Evolutionary conservation across 2,888 invertebrate species (phyloP).

Genomic region (Muschampia plurimacula): DNA sequence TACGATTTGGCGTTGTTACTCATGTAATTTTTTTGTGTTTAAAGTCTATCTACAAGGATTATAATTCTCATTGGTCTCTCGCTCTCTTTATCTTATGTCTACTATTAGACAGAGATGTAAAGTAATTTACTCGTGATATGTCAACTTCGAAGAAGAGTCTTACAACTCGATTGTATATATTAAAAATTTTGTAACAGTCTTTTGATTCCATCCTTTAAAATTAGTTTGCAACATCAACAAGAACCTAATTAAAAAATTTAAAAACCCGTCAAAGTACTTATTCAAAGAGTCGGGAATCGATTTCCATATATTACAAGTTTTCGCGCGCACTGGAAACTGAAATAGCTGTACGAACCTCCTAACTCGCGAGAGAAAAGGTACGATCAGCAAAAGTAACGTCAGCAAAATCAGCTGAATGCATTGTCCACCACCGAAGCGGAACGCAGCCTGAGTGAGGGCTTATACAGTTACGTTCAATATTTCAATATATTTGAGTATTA

Average conservation of each 20-base stretch:
- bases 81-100: no score
- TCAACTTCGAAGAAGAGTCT: no score
- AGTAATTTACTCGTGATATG: no score
- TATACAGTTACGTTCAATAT: slow-evolving; percentile 38
- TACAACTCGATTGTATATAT: no score
- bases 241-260: not conserved
- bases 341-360: slow-evolving; percentile 51
- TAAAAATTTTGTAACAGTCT: no score
- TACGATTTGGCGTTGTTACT: no score
- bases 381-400: slow-evolving; percentile 72
- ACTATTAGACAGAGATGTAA: no score
- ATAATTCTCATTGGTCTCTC: no score
- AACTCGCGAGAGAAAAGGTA: slow-evolving; percentile 52
- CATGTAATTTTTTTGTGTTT: no score
- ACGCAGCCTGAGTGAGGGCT: slow-evolving; percentile 55
- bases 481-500: not conserved
- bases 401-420: slow-evolving; percentile 79
- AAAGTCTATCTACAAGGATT: no score
- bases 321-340: slow-evolving; percentile 51
- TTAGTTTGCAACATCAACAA: not conserved
- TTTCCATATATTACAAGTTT: slow-evolving; percentile 40
- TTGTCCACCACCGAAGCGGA: slow-evolving; percentile 71
- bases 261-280: not conserved
- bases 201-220: not conserved
- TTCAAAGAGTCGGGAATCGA: slow-evolving; percentile 11